Base-by-base conservation (phyloP, 2,797 vertebrate genomes). In the Nyctalus aviator region DNA sequence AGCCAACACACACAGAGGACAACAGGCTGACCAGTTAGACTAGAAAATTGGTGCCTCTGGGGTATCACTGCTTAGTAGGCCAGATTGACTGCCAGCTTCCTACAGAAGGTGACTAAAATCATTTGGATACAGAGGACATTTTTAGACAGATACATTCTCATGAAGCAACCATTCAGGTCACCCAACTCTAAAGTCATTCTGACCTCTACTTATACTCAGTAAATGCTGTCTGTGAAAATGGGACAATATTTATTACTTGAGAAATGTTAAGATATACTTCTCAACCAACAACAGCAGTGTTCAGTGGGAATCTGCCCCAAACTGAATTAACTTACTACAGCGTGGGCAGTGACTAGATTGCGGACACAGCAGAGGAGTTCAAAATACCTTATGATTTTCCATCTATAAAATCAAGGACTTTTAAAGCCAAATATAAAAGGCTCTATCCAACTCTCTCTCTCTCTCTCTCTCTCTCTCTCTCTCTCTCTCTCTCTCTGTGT, bases 241-340 rank as follows among this genome's bases (percentile, higher is more conserved):
- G 2, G 37, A 50, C 93, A 59, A 48, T 21, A 41, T 30, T 86
- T 25, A 27, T 95, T 53, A 50, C 41, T 30, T 95, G 53, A 97
- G 6, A 46, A 71, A 85, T 17, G 57, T 83, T 91, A 94, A 94
- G 94, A 90, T 17, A 48, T 0, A 69, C 14, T 71, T 78, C 46
- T 78, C 0, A 86, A 55, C 50, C 77, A 72, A 46, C 20, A 95
- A 35, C 1, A 89, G 46, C 5, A 37, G 20, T 55, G 8, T 71
- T 68, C 11, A 0, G 17, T 75, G 2, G 55, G 13, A 81, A 76
- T 89, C 64, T 9, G 48, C 13, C 35, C 55, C 79, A 89, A 35
- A 20, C 0, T 0, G 20, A 95, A 81, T 85, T 27, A 30, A 92
- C 8, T 87, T 53, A 83, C 12, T 48, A 46, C 3, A 79, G 73